Evolutionary conservation across 2,888 invertebrate species (phyloP), one percentile per base, ranked within the genome.

Genomic region (Tachina grossa): DNA sequence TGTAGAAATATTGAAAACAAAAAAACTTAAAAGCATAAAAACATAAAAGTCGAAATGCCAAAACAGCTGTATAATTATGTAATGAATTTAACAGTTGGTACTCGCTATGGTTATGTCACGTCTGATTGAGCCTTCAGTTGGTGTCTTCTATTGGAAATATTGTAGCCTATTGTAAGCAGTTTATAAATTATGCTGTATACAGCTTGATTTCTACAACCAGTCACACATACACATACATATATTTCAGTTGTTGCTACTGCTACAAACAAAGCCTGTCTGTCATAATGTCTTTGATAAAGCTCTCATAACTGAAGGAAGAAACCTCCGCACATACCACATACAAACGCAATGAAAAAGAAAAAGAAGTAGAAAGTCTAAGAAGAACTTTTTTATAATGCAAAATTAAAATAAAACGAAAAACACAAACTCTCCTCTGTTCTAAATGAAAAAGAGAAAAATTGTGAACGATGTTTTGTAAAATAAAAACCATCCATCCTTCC

Each of bases 111-210:
- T 47, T 76, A 19, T 14, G 31, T n/a, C 41, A 11, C 13, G 19
- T 19, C 14, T 74, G 66, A 80, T 66, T 55, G 22, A 43, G 19
- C 3, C 22, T 6, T 1, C 14, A n/a, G 2, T 68, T 53, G 6
- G 41, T 41, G 8, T 10, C 39, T 5, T 41, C 1, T 43, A 22
- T 45, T 13, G 76, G 69, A 76, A 55, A 57, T 69, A 57, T 76
- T 82, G 82, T 82, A 71, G 49, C n/a, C 55, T 69, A 45, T 72
- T 53, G 45, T 55, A 45, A 9, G 55, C 55, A 79, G 47, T 47
- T 71, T 45, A 79, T 79, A 71, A 79, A 79, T 71, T 71, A 71
- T 79, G 53, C 39, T 79, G 59, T 39, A 61, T 43, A 53, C 31
- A 74, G 41, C 47, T n/a, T 59, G 16, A 65, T 68, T 59, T 45